Evolutionary conservation across 2,113 vertebrate genomes (phyloP).

Genomic region (Coptodon rendalli): DNA sequence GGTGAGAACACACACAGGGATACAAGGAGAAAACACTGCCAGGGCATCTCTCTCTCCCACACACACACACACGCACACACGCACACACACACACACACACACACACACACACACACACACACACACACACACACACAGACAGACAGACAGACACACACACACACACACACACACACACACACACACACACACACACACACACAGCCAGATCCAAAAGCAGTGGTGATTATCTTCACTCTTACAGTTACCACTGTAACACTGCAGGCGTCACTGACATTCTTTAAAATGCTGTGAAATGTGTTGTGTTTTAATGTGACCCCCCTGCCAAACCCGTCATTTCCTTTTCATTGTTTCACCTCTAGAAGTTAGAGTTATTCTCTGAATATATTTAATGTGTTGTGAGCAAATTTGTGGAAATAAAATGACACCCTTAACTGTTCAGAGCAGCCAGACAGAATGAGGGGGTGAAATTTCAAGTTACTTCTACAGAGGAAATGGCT

Average conservation of each 20-base stretch:
- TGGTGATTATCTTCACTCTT: neutral
- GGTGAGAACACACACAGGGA: too few species aligned
- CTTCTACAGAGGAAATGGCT: constrained; percentile 8
- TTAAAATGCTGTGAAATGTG: neutral
- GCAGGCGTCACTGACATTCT: neutral
- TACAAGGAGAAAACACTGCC: too few species aligned
- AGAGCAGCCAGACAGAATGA: neutral
- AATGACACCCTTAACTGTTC: neutral
- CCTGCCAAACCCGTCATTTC: neutral
- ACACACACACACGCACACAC: too few species aligned
- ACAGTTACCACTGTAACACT: neutral
- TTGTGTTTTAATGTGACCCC: neutral
- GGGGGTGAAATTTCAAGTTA: neutral
- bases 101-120: too few species aligned
- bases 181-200: neutral
- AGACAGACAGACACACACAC: too few species aligned
- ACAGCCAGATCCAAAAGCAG: neutral
- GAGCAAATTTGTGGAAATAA: constrained; percentile 1
- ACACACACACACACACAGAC: too few species aligned
- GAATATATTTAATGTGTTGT: constrained; percentile 2
- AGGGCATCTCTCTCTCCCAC: too few species aligned
- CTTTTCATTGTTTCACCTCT: neutral
- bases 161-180: neutral
- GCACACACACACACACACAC: too few species aligned
- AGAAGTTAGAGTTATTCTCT: neutral